phyloP scores from a whole-genome alignment of 1,140 invertebrate species.

The Drosophila pallidifrons region DNA sequence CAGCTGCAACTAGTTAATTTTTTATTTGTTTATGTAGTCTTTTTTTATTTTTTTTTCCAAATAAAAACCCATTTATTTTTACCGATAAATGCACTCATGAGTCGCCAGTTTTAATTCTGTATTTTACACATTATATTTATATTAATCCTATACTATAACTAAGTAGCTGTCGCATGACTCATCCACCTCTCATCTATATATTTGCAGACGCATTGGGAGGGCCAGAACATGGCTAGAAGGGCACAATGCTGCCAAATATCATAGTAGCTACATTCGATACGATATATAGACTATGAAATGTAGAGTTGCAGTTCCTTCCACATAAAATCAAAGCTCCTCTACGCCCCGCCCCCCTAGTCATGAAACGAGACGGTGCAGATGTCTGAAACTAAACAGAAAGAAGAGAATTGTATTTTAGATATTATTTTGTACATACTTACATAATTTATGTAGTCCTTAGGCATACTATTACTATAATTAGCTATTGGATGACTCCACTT shows the following conservation, averaged over 20 bases:
- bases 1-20: slow-evolving; percentile 37
- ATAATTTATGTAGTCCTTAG: slow-evolving; percentile 45
- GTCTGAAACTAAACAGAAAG: slow-evolving; percentile 45
- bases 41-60: slow-evolving; percentile 15
- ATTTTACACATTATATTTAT: slow-evolving; percentile 9
- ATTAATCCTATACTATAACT: slow-evolving; percentile 21
- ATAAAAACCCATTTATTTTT: slow-evolving; percentile 26
- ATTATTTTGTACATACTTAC: slow-evolving; percentile 71
- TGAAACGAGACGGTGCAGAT: slow-evolving; percentile 45
- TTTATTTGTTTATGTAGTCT: slow-evolving; percentile 17
- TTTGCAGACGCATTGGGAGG: slow-evolving; percentile 81
- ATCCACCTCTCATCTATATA: slow-evolving; percentile 78
- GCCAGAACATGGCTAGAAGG: slow-evolving; percentile 71
- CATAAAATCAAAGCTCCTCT: slow-evolving; percentile 65
- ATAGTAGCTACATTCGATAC: slow-evolving; percentile 59
- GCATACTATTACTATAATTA: slow-evolving; percentile 44
- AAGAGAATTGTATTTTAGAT: slow-evolving; percentile 70
- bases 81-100: slow-evolving; percentile 5
- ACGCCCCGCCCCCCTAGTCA: slow-evolving; percentile 55
- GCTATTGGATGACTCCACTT: slow-evolving; percentile 59
- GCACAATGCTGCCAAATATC: slow-evolving; percentile 82
- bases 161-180: slow-evolving; percentile 53
- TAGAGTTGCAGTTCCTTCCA: slow-evolving; percentile 65
- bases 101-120: slow-evolving; percentile 7
- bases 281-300: slow-evolving; percentile 45